Base-by-base conservation (phyloP, 2,113 vertebrate genomes). In the Pitta sordida region DNA sequence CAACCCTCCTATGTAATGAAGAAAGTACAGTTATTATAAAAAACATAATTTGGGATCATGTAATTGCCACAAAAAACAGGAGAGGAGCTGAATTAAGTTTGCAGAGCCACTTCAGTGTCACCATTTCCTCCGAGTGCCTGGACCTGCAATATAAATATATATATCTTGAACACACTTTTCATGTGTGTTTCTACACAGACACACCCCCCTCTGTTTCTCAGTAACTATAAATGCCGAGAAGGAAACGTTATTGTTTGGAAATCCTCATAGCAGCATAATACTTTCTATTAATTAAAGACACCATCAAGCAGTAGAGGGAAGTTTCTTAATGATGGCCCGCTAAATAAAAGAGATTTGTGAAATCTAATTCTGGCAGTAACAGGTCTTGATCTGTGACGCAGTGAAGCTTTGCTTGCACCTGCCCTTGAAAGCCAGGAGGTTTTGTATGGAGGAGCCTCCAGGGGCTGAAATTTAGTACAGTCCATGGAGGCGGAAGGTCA, bases 401-500 rank as follows among this genome's bases (percentile, higher is more conserved):
- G 96, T 49, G 94, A 97, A 97, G 97, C 97, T 97, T 97, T 98
- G 95, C 97, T 97, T 97, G 98, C 97, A 98, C 98, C 98, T 98
- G 98, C 97, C 97, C 97, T 97, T 97, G 96, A 80, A 79, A 97
- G 97, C 97, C 96, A 96, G 86, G 93, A 97, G 97, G 96, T 98
- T 98, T 98, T 98, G 97, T 98, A 95, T 98, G 96, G 92, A 97
- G 96, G 97, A 97, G 97, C 98, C 98, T 98, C 98, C 97, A 96
- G 98, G 98, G 98, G 97, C 96, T 98, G 98, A 98, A 98, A 98
- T 97, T 97, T 96, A 98, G 97, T 96, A 97, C 97, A 97, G 96
- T 97, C 97, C 97, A 7, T 96, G 93, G 96, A 97, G 96, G 94
- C 92, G 86, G 97, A 97, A 98, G 98, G 98, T 98, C 98, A 98